A percentile compares a stretch with the other conserved stretches of the same genome.
Evolutionary conservation across 2,113 vertebrate genomes (phyloP).

Genomic region (Tautogolabrus adspersus): DNA sequence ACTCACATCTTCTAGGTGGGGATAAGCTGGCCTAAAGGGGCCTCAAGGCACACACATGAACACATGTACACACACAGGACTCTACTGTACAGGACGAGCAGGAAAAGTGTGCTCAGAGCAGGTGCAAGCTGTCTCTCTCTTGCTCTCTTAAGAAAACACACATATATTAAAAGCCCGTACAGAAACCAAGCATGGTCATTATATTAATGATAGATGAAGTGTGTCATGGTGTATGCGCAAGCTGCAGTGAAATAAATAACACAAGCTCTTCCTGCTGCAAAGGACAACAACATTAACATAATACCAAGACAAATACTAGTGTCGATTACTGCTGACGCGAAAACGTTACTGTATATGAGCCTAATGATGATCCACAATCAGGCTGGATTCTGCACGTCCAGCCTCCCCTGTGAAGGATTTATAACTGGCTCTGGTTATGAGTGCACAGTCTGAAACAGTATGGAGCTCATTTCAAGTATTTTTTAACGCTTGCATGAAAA

Average conservation of each 20-base stretch:
- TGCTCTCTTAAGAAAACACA: slow-evolving; percentile 13
- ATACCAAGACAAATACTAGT: slow-evolving; percentile 70
- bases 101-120: slow-evolving; percentile 8
- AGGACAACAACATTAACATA: slow-evolving; percentile 77
- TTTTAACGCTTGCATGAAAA: slow-evolving; percentile 39
- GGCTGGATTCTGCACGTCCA: slow-evolving; percentile 30
- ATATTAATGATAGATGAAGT: slow-evolving; percentile 73
- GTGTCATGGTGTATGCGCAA: slow-evolving; percentile 44
- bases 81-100: slow-evolving; percentile 38
- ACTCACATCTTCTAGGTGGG: slow-evolving; percentile 48
- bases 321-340: slow-evolving; percentile 68
- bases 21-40: slow-evolving; percentile 56
- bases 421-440: slow-evolving; percentile 29
- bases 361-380: slow-evolving; percentile 74
- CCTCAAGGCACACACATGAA: slow-evolving; percentile 27
- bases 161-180: slow-evolving; percentile 26
- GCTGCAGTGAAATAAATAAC: slow-evolving; percentile 69
- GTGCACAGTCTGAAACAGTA: slow-evolving; percentile 20
- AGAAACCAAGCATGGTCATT: slow-evolving; percentile 45
- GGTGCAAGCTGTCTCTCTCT: slow-evolving; percentile 24
- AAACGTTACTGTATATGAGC: slow-evolving; percentile 65
- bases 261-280: slow-evolving; percentile 55
- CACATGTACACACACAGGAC: slow-evolving; percentile 6
- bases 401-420: slow-evolving; percentile 47
- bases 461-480: slow-evolving; percentile 34